Base-by-base conservation (phyloP, 30 jellyfish, hydroid and myxozoan genomes). In the Catostylus mosaicus region DNA sequence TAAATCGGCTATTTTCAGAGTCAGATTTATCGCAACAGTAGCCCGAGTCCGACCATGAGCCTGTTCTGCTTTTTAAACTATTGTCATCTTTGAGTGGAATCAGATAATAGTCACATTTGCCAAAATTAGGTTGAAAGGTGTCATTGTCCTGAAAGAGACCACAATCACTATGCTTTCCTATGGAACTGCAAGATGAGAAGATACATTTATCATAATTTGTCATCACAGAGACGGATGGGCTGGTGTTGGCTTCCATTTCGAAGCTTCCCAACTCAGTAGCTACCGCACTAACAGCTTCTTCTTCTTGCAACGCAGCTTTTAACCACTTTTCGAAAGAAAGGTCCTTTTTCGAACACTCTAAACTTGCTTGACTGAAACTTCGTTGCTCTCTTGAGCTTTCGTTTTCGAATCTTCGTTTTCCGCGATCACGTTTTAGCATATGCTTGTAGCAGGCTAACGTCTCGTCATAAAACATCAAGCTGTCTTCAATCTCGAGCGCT, bases 41-140 rank as follows among this genome's bases (percentile, higher is more conserved):
- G 5, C 91, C 91, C 14, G 91, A 81, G 52, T 81, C 91, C 6
- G 91, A 81, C 91, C 91, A 81, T 14, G 91, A 81, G 50, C 84
- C 91, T 29, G 56, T 63, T 54, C 91, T 54, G 78, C 71, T 57
- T 66, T 81, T 67, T 35, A 34, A 34, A 37, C 24, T 16, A 50
- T 50, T 50, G 14, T 16, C 63, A 50, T 16, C 14, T 3, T 16
- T 27, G 20, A 16, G 63, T 10, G 63, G 63, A 16, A 50, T 4
- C 2, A 5, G 20, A 16, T 4, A 5, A 8, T 50, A 2, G 18
- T 18, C 19, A 50, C 2, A 4, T 50, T 50, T 18, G 20, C 63
- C 24, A 27, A 23, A 50, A 50, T 50, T 16, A 3, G 14, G 27
- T 2, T 4, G 24, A 50, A 50, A 50, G 14, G 20, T 50, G 63